Base-by-base conservation (phyloP, 2,113 vertebrate genomes). In the Sigmodon hispidus region DNA sequence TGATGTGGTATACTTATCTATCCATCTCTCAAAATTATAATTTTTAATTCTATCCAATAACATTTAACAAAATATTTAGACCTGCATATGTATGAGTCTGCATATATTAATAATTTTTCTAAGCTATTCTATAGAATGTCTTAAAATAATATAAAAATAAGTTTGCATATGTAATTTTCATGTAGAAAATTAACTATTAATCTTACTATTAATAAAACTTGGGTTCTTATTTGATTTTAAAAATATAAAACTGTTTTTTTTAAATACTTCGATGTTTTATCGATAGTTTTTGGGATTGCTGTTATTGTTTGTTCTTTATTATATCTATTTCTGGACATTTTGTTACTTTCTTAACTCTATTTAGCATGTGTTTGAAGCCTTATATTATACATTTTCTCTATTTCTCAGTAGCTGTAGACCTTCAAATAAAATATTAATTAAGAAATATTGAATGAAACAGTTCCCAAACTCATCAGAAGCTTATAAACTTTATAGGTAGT, bases 221-320 rank as follows among this genome's bases (percentile, higher is more conserved):
- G 40, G 7, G 73, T 73, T 73, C 61, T 89, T 45, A 13, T 63
- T 86, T 96, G 67, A 93, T 85, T 75, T 81, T 52, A 93, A 95
- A 48, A 61, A 87, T 69, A 85, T 29, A 15, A 3, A 80, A 88
- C 40, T 96, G 94, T 92, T 63, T 15, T 16, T 89, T 91, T 70
- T 31, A 81, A 69, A 40, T n/a, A 50, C 7, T 7, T 63, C 8
- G 15, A 89, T 11, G 29, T 69, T 75, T 80, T 45, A 43, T 76
- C 31, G 79, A 26, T 84, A 29, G 73, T 45, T 63, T 81, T 50
- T 10, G 6, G 9, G 2, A 24, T 13, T 80, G 50, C 17, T 19
- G 16, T 36, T 79, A 52, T 52, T 21, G 13, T 77, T 77, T 50
- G 0, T 55, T 81, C 52, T 88, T 50, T 63, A 4, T 12, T 34